These are phyloP conservation scores for Drosophila borborema DNA, from an alignment of 2,888 invertebrate species.

Conservation along the genomic window DNA sequence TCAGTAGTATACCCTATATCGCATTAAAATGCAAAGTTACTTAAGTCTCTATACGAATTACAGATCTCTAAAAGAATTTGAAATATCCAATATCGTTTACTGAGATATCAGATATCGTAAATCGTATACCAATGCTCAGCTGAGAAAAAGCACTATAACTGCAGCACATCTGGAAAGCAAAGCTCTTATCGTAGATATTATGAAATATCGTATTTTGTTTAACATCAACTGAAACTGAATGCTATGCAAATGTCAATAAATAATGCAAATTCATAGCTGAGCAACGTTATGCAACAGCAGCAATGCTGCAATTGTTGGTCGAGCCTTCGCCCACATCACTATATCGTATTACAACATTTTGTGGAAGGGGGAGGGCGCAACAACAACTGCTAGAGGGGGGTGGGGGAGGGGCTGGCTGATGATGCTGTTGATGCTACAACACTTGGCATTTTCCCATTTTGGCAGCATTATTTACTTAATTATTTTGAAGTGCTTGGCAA, in stretches of 20 bases:
- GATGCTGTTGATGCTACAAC: conserved; percentile 19
- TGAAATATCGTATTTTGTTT: neutral
- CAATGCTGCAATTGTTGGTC: conserved; percentile 21
- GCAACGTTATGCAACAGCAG: conserved; percentile 10
- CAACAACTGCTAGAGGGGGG: neutral
- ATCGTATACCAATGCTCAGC: neutral
- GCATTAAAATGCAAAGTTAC: neutral
- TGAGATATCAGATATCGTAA: neutral
- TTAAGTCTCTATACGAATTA: neutral
- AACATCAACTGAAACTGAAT: neutral
- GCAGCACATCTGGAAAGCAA: neutral
- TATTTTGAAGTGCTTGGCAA: conserved; percentile 78
- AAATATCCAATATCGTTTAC: neutral
- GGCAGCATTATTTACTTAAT: conserved; percentile 76
- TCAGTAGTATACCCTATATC: neutral
- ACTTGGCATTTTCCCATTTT: conserved; percentile 57
- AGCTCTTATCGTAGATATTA: neutral
- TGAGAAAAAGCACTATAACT: neutral
- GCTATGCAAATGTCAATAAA: neutral
- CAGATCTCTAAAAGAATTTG: neutral
- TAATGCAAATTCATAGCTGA: neutral
- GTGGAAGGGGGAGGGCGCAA: neutral
- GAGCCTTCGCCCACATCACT: conserved; percentile 53
- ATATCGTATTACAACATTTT: conserved; percentile 69
- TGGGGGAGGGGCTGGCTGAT: conserved; percentile 23